A percentile compares a stretch with the other conserved stretches of the same genome.
Conservation (phyloP, 2,113 vertebrate species). For the Diadophis punctatus region DNA sequence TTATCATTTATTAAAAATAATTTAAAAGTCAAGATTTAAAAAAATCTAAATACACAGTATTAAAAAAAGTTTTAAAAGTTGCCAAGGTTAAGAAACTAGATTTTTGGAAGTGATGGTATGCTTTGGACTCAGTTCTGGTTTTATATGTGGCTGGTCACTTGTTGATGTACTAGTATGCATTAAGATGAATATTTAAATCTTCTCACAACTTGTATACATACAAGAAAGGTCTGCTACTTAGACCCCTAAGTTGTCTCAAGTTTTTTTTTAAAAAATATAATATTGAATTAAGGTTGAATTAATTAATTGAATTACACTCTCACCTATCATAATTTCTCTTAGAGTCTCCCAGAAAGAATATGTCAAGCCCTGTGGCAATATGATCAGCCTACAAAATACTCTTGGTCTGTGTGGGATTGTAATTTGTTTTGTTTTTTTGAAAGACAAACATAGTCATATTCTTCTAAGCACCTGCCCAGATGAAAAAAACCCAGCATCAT, state of each 20-base stretch:
- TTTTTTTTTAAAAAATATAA: background rate
- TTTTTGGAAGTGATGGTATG: background rate
- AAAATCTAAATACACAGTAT: background rate
- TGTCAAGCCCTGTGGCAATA: background rate
- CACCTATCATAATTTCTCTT: background rate
- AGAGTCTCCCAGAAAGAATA: background rate
- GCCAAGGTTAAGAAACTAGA: background rate
- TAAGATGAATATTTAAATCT: background rate
- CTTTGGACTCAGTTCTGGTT: background rate
- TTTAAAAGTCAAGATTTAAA: background rate
- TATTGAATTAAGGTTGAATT: background rate
- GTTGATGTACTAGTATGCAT: background rate
- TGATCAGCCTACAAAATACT: background rate
- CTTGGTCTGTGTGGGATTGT: background rate
- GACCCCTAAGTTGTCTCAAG: background rate
- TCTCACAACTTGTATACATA: background rate
- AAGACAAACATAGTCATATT: conserved; percentile 36
- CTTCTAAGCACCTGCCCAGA: conserved; percentile 45
- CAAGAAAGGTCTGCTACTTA: background rate
- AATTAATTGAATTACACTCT: background rate
- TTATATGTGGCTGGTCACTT: background rate
- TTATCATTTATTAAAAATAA: background rate
- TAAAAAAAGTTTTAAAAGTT: background rate
- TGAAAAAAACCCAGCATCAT: conserved; percentile 39
- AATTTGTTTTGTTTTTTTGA: background rate